A percentile compares a stretch with the other conserved stretches of the same genome.
Evolutionary conservation across 2,888 invertebrate genomes (phyloP).

Genomic region (Hirtodrosophila cameraria): DNA sequence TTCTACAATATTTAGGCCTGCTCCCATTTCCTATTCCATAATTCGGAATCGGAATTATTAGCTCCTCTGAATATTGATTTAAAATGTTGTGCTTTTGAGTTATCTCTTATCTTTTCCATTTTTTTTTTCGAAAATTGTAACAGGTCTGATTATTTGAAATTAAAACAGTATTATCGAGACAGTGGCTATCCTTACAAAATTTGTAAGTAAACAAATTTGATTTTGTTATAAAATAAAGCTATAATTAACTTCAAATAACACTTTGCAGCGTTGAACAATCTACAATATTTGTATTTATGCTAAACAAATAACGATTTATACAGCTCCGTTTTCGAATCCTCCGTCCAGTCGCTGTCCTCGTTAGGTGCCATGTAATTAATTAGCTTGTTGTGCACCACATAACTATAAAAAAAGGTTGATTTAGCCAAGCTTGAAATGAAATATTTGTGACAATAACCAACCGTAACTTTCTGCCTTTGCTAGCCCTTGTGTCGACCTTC

Average conservation of each 20-base stretch:
- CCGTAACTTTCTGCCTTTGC: constrained; percentile 96
- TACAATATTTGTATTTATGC: constrained; percentile 3
- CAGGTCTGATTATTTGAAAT: no score
- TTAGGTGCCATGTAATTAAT: constrained; percentile 96
- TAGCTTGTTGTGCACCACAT: constrained; percentile 92
- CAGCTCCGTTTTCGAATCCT: constrained; percentile 91
- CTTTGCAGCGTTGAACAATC: constrained; percentile 1
- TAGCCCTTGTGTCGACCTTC: constrained; percentile 96
- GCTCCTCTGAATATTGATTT: no score
- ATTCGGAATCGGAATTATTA: no score
- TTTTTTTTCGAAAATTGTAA: neutral
- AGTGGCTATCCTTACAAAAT: constrained; percentile 6
- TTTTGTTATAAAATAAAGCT: constrained; percentile 7
- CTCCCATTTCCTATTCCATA: no score
- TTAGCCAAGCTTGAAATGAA: neutral
- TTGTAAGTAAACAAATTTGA: constrained; percentile 9
- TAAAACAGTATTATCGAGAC: no score
- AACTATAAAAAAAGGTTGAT: constrained; percentile 81
- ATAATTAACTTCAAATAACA: neutral
- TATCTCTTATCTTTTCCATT: neutral
- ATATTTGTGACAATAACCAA: constrained; percentile 36
- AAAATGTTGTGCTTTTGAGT: no score
- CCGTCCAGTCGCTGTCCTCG: constrained; percentile 88
- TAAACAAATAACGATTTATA: constrained; percentile 91
- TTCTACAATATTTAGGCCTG: no score